Percentiles rank a stretch among this genome's conserved stretches.
phyloP scores from a whole-genome alignment of 2,888 invertebrate species.

The Arrhopalites spinosus region DNA sequence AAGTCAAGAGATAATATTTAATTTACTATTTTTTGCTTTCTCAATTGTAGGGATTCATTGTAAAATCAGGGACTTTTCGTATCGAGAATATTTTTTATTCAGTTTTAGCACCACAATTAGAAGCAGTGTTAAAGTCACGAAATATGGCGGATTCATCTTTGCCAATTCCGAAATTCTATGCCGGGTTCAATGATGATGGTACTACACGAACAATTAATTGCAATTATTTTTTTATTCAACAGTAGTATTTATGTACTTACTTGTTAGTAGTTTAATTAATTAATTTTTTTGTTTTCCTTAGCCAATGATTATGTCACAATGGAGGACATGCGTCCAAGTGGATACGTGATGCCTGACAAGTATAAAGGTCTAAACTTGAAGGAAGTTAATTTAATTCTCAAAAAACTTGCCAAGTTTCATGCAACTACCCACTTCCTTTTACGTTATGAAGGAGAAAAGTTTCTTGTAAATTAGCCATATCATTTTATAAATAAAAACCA shows the following conservation, averaged over 20 bases:
- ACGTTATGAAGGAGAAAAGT: constrained; percentile 12
- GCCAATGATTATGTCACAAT: constrained; percentile 37
- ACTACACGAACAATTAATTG: no score
- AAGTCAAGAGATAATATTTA: no score
- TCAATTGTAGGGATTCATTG: no score
- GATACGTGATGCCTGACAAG: constrained; percentile 44
- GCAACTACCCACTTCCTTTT: constrained; percentile 23
- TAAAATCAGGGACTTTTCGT: constrained; percentile 38
- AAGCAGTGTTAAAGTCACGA: neutral
- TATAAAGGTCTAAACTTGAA: constrained; percentile 16
- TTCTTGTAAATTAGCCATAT: no score
- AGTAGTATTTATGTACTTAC: no score
- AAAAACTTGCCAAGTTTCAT: constrained; percentile 27
- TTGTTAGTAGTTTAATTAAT: no score
- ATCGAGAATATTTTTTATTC: constrained; percentile 40
- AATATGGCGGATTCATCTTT: neutral
- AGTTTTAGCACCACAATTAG: constrained; percentile 18
- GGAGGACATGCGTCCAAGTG: constrained; percentile 42
- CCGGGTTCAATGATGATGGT: constrained; percentile 36
- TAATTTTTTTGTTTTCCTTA: no score
- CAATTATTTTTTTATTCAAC: no score
- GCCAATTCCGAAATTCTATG: constrained; percentile 46
- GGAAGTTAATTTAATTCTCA: constrained; percentile 15
- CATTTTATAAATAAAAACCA: no score
- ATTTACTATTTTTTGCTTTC: no score